A percentile compares a stretch with the other conserved stretches of the same genome.
Evolutionary conservation across 2,888 invertebrate genomes (phyloP).

Genomic region (Caenorhabditis sinica): DNA sequence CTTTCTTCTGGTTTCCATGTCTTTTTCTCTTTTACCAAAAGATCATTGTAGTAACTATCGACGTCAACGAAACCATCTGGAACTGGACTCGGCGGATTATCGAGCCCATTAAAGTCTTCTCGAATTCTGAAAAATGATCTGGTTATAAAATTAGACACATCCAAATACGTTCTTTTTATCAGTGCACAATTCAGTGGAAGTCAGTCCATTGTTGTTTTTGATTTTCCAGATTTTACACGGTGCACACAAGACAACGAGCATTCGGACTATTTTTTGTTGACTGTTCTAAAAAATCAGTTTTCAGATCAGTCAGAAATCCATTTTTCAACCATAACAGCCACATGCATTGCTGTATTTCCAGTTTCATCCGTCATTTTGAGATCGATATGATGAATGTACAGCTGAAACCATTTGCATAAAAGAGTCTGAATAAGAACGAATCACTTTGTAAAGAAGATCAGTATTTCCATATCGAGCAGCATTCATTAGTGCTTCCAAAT

Average conservation of each 20-base stretch:
- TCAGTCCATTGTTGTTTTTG: constrained; percentile 64
- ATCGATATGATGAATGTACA: constrained; percentile 62
- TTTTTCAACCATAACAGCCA: constrained; percentile 63
- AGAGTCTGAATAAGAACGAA: not conserved
- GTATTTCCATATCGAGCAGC: constrained; percentile 65
- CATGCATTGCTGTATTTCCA: constrained; percentile 71
- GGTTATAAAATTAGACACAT: not conserved
- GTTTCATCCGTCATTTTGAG: constrained; percentile 63
- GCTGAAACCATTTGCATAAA: too few species aligned
- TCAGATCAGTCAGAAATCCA: not conserved
- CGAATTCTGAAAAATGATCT: constrained; percentile 35
- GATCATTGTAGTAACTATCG: constrained; percentile 49
- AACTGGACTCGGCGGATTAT: constrained; percentile 43
- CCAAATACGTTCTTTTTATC: constrained; percentile 46
- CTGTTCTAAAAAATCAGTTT: constrained; percentile 43
- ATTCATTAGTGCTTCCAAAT: constrained; percentile 67
- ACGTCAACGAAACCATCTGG: constrained; percentile 53
- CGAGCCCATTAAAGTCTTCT: constrained; percentile 57
- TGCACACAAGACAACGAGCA: constrained; percentile 67
- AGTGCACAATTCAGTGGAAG: constrained; percentile 53
- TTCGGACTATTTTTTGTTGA: constrained; percentile 62
- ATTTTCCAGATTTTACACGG: constrained; percentile 67
- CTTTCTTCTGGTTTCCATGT: constrained; percentile 63
- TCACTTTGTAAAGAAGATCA: constrained; percentile 63
- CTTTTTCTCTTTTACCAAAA: constrained; percentile 46